A percentile compares a stretch with the other conserved stretches of the same genome.
These are phyloP conservation scores for Cercopithecus mona DNA, from an alignment of 2,113 vertebrate genomes.

Conservation along the genomic window DNA sequence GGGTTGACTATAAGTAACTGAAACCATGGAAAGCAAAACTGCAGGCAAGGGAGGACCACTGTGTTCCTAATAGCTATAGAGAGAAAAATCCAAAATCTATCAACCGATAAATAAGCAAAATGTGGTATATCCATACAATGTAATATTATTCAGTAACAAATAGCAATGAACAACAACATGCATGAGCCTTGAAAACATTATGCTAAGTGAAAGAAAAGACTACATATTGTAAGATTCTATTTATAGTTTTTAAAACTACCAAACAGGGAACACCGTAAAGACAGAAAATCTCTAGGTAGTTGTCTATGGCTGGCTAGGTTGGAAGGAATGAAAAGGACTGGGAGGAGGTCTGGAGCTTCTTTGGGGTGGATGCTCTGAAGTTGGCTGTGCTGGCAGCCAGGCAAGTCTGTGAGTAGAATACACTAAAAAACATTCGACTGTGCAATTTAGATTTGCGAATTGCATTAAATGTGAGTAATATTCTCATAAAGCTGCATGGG, in stretches of 20 bases:
- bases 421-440: fast-evolving
- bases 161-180: fast-evolving
- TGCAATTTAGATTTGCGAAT: fast-evolving
- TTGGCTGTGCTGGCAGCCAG: fast-evolving
- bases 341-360: neutral
- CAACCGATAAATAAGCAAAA: too few species aligned
- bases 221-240: neutral
- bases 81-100: neutral
- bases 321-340: neutral
- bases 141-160: neutral
- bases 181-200: too few species aligned
- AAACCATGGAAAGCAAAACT: neutral
- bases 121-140: neutral
- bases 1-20: neutral
- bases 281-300: fast-evolving
- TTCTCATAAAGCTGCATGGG: neutral
- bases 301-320: fast-evolving
- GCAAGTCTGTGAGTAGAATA: too few species aligned
- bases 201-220: neutral
- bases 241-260: neutral
- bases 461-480: neutral
- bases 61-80: fast-evolving
- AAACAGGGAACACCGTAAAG: fast-evolving
- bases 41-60: neutral
- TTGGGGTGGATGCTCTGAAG: too few species aligned